Evolutionary conservation across 1,140 invertebrate genomes (phyloP).

Genomic region (Cotesia typhae): DNA sequence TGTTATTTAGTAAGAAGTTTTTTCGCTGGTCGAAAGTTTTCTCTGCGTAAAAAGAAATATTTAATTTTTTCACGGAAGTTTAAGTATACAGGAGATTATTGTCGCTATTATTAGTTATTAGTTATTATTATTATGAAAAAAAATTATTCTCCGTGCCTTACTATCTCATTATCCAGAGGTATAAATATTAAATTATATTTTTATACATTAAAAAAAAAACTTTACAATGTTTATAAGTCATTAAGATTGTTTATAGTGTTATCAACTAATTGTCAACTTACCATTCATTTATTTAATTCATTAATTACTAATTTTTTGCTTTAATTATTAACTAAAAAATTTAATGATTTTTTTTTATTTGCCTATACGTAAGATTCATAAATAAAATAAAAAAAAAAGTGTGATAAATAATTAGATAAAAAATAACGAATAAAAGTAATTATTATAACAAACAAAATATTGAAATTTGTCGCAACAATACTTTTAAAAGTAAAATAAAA

Average conservation of each 20-base stretch:
- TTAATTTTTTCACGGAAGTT: constrained; percentile 1
- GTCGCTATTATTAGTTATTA: not conserved
- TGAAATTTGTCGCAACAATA: not conserved
- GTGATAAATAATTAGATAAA: too few relatives aligned
- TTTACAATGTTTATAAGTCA: not conserved
- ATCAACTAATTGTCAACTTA: too few relatives aligned
- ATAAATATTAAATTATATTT: constrained; percentile 2
- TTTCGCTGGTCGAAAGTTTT: constrained; percentile 8
- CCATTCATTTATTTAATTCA: too few relatives aligned
- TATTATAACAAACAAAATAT: not conserved
- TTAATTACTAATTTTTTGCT: too few relatives aligned
- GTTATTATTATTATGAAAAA: not conserved
- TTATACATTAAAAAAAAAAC: not conserved
- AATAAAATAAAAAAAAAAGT: not conserved
- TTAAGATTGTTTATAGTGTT: too few relatives aligned
- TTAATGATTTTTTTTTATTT: too few relatives aligned
- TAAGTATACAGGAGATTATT: not conserved
- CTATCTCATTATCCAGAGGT: constrained; percentile 1
- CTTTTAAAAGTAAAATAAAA: constrained; percentile 25
- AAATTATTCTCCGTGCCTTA: constrained; percentile 6
- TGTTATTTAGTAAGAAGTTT: not conserved
- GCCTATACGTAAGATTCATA: not conserved
- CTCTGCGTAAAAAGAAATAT: not conserved
- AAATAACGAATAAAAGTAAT: too few relatives aligned
- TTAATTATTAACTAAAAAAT: too few relatives aligned